A percentile compares a stretch with the other conserved stretches of the same genome.
Evolutionary conservation across 2,113 vertebrate genomes (phyloP).

Genomic region (Austrofundulus limnaeus): DNA sequence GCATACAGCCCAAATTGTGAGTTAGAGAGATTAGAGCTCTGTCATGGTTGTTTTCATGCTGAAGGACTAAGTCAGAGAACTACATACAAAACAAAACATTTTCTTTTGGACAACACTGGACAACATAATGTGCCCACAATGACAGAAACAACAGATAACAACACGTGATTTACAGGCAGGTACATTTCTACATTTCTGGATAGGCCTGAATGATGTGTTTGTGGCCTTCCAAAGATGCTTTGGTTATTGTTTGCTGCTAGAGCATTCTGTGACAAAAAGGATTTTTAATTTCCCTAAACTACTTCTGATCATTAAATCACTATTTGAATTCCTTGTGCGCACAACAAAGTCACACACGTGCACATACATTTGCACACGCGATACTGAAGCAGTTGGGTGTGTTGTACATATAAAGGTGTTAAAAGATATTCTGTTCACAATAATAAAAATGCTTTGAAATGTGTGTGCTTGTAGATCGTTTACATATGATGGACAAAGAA

Average conservation of each 20-base stretch:
- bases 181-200: background rate
- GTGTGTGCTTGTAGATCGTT: no score
- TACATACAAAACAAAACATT: constrained; percentile 8
- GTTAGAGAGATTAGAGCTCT: constrained; percentile 27
- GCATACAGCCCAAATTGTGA: constrained; percentile 40
- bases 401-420: background rate
- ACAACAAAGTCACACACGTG: no score
- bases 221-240: background rate
- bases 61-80: background rate
- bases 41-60: constrained; percentile 16
- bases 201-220: constrained; percentile 3
- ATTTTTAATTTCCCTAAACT: background rate
- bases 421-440: background rate
- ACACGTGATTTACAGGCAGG: background rate
- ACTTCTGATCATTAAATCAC: background rate
- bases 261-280: background rate
- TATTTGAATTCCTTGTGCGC: constrained; percentile 7
- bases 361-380: background rate
- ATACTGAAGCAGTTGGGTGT: background rate
- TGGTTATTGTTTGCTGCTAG: no score
- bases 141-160: background rate
- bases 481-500: no score
- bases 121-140: no score
- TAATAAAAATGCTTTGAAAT: background rate
- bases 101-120: no score